Base-by-base conservation (phyloP, 2,888 invertebrate genomes). In the Troides helena region DNA sequence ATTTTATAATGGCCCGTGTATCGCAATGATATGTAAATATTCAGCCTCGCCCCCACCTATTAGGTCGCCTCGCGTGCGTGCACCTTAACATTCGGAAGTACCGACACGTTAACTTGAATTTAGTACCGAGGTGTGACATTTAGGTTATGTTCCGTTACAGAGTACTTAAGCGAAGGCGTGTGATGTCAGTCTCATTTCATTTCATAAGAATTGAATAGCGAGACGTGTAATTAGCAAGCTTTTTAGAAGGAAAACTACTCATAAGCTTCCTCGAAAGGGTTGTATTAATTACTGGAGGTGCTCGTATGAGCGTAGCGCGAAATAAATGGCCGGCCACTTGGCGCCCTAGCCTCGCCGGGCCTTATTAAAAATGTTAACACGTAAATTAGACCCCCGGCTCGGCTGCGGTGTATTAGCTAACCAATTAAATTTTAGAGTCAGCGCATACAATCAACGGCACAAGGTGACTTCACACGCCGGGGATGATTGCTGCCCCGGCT, bases 21-120 rank as follows among this genome's bases (percentile, higher is more conserved):
- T 89, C 87, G 89, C 92, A 90, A 92, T 91, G 92, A 92, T 92
- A 92, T 92, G 92, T 92, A 92, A 92, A 92, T 92, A 92, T 88
- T 83, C 85, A 70, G 86, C 85, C 91, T 85, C 89, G 78, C 91
- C 90, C 86, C 79, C 73, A 77, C 82, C 86, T 86, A 88, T 87
- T 89, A 88, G 84, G 72, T 80, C 78, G 77, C 75, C 82, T 88
- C 77, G 92, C 92, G 91, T 91, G 91, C 85, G 88, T 86, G 86
- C 80, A 81, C 89, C 87, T 84, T 88, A 88, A 90, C 78, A 74
- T 90, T 90, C 88, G 86, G 88, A 87, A 85, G 86, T 86, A 85
- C 88, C 88, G 89, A 89, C 86, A 85, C 80, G 85, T 88, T 86
- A 84, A 80, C 74, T 75, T 78, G 82, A 88, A 89, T 89, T 91